A percentile compares a stretch with the other conserved stretches of the same genome.
Evolutionary conservation across 2,888 invertebrate genomes (phyloP).

Genomic region (Lymantria monacha): DNA sequence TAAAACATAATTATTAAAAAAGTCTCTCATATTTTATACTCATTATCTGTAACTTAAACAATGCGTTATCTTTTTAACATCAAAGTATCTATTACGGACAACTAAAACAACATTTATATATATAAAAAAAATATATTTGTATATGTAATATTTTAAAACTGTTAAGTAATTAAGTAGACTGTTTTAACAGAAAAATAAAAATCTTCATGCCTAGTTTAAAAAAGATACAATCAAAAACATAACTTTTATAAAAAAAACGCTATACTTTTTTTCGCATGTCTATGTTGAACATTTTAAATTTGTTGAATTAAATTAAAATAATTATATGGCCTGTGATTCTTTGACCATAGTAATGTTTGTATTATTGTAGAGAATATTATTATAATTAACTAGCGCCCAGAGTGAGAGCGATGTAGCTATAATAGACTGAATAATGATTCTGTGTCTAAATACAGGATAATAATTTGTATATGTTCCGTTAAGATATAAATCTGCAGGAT

Average conservation of each 20-base stretch:
- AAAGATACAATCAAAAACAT: not conserved
- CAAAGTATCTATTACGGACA: not conserved
- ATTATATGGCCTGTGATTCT: not conserved
- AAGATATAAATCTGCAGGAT: too few species aligned
- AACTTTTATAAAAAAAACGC: constrained; percentile 1
- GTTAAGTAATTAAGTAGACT: not conserved
- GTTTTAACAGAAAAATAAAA: not conserved
- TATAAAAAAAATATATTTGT: too few species aligned
- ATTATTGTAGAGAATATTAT: too few species aligned
- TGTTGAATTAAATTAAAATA: not conserved
- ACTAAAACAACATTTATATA: not conserved
- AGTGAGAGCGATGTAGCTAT: too few species aligned
- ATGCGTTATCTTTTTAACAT: not conserved
- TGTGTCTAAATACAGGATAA: too few species aligned
- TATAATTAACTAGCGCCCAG: too few species aligned
- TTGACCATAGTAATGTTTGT: too few species aligned
- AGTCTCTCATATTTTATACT: too few species aligned
- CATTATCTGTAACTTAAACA: not conserved
- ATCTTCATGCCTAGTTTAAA: not conserved
- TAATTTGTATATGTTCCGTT: too few species aligned
- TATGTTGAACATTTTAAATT: not conserved
- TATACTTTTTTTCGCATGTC: constrained; percentile 10
- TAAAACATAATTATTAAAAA: too few species aligned
- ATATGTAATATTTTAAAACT: not conserved
- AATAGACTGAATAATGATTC: too few species aligned